Base-by-base conservation (phyloP, 1,140 invertebrate genomes). In the Zelostemma sp. region DNA sequence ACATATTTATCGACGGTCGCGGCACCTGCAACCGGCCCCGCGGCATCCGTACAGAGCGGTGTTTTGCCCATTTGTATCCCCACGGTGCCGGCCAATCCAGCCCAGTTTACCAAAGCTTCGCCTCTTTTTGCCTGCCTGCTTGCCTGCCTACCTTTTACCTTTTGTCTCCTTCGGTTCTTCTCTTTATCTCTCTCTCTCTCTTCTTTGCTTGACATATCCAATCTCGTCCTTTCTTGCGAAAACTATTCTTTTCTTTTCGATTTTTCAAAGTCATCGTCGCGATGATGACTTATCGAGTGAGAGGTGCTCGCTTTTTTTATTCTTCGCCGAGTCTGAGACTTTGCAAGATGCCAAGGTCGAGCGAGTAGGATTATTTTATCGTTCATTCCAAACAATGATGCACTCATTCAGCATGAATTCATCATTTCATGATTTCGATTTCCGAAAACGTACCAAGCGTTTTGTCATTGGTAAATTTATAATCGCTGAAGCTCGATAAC, bases 1-100 rank as follows among this genome's bases (percentile, higher is more conserved):
- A 83, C 81, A 83, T 83, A 83, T 83, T 83, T 83, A 83, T 83
- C 81, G 81, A 79, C 73, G 74, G 61, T 55, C 77, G 75, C 79
- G 78, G 77, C 81, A 83, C 81, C 80, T 83, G 81, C 80, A 77
- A 78, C 77, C 74, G 75, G 79, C 73, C 70, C 60, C 73, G 76
- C 78, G 78, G 76, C 79, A 80, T 80, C 66, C 72, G 72, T 70
- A 74, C 72, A 78, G 72, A 77, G 77, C 75, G 70, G 67, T 75
- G 68, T 75, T 77, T 77, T 74, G 73, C 70, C 71, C 71, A 75
- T 77, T 75, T 75, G 72, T 75, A 70, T 71, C 64, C 64, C 54
- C 41, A 38, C 57, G 55, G 41, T 68, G 65, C 62, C 58, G 53
- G 25, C 68, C 66, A 46, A 69, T 59, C 62, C 68, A 70, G 50